Base-by-base conservation (phyloP, 2,797 vertebrate genomes). In the Distichodus sexfasciatus region DNA sequence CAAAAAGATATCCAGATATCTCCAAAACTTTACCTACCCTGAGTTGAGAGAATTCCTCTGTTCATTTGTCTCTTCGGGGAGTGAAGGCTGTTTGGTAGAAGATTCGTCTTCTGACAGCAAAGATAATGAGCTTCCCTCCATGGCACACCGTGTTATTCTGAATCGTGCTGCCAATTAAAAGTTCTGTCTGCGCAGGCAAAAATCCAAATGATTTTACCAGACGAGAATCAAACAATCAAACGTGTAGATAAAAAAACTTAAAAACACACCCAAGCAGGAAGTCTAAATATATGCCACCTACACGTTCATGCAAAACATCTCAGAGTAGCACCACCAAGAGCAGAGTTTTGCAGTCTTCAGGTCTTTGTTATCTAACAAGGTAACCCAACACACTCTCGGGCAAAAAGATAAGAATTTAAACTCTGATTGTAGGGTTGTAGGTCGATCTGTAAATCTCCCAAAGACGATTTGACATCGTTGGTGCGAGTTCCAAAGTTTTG, bases 21-120 rank as follows among this genome's bases (percentile, higher is more conserved):
- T 19, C 2, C 15, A 41, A 46, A 47, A 23, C 2, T 33, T 24
- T 29, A 72, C 75, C n/a, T 72, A 80, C 78, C 73, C 44, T 17
- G 65, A 63, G 50, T 40, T 8, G 23, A 71, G 55, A 17, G 67
- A 61, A 7, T 23, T 19, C 29, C 24, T 69, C 41, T 60, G 53
- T 43, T 69, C 57, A 14, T 64, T 62, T 50, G 35, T 57, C 15
- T 79, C 65, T 44, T 63, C 53, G 38, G 65, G 35, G 24, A 54
- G 43, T 63, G 51, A 63, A 17, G 5, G 29, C 10, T 67, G 69
- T 69, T 80, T 75, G 23, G 17, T 66, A 50, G 72, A 69, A 48
- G 46, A 60, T 11, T 79, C 72, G 3, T 69, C 71, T 31, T 75
- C 78, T 43, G 75, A 75, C 24, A 73, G 35, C 14, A 58, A 79